These are phyloP conservation scores for Heliothis peltigera DNA, from an alignment of 2,888 invertebrate species.

Conservation along the genomic window DNA sequence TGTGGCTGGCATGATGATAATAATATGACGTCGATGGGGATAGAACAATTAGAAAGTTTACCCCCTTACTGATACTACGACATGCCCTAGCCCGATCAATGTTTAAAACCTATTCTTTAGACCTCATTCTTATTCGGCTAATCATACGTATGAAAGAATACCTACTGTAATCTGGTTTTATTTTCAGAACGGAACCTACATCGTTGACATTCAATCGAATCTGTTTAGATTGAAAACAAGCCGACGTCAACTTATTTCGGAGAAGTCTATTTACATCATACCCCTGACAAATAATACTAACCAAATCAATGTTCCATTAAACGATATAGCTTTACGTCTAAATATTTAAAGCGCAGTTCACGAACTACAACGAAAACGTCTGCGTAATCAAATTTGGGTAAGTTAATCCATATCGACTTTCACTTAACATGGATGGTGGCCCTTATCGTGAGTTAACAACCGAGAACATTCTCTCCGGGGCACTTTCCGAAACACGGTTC, in stretches of 20 bases:
- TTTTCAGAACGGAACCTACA: too few species aligned
- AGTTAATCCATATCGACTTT: constrained; percentile 86
- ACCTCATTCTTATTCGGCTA: too few species aligned
- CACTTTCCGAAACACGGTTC: constrained; percentile 88
- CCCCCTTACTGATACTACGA: too few species aligned
- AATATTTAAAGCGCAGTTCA: constrained; percentile 57
- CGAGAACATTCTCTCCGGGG: constrained; percentile 86
- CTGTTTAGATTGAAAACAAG: neutral
- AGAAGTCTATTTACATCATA: neutral
- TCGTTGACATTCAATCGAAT: too few species aligned
- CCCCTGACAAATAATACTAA: constrained; percentile 11
- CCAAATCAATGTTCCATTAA: constrained; percentile 24
- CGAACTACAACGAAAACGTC: constrained; percentile 74
- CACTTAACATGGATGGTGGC: constrained; percentile 79
- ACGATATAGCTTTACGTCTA: constrained; percentile 14
- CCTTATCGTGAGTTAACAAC: constrained; percentile 79
- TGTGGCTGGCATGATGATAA: too few species aligned
- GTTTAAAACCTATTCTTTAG: too few species aligned
- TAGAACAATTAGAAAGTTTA: too few species aligned
- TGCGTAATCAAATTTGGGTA: constrained; percentile 82
- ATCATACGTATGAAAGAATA: too few species aligned
- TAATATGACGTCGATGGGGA: too few species aligned
- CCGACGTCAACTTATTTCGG: neutral
- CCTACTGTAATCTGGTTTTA: too few species aligned
- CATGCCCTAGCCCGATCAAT: too few species aligned